phyloP scores from a whole-genome alignment of 2,797 vertebrate species.

The Crotalus adamanteus region DNA sequence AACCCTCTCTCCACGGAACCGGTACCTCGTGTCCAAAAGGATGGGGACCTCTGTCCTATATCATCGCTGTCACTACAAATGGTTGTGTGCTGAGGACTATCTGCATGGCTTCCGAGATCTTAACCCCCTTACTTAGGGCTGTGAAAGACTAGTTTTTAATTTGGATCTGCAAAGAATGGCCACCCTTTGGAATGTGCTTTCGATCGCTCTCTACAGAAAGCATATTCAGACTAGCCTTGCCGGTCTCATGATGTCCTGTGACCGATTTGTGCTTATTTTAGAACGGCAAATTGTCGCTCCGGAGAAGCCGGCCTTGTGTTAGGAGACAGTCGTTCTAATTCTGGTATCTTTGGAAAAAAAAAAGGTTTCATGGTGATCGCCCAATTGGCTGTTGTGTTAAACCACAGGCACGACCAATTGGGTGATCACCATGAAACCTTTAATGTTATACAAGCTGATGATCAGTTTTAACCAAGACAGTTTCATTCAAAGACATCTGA shows the following conservation, averaged over 20 bases:
- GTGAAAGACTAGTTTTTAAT: background rate
- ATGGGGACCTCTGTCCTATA: too few relatives aligned
- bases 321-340: background rate
- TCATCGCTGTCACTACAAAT: too few relatives aligned
- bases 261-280: background rate
- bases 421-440: background rate
- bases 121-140: background rate
- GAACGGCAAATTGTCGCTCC: background rate
- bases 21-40: too few relatives aligned
- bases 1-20: too few relatives aligned
- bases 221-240: background rate
- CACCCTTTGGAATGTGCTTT: background rate
- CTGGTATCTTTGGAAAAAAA: too few relatives aligned
- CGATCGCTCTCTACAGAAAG: too few relatives aligned
- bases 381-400: background rate
- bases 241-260: background rate
- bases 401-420: background rate
- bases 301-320: background rate
- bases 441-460: background rate
- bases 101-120: background rate
- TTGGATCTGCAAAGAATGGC: background rate
- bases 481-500: background rate
- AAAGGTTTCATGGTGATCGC: too few relatives aligned
- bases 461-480: background rate
- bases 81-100: too few relatives aligned